Conservation (phyloP, 2,113 vertebrate species). For the Columba janthina region DNA sequence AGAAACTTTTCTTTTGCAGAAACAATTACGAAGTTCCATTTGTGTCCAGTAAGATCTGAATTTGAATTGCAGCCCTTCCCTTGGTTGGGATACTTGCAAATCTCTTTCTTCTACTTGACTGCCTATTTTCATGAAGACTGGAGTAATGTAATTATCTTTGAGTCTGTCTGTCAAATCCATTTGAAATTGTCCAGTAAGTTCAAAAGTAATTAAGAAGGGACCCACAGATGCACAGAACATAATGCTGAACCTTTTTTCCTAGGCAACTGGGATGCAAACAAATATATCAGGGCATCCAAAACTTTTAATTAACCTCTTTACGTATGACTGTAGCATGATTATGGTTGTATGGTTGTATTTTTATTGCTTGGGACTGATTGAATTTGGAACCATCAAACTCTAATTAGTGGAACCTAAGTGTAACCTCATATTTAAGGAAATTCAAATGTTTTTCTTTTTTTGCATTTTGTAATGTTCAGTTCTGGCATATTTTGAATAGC, state of each 20-base stretch:
- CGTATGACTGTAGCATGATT: not conserved
- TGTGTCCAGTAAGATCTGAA: not conserved
- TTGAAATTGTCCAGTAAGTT: constrained; percentile 45
- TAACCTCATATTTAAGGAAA: not conserved
- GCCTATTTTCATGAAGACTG: constrained; percentile 31
- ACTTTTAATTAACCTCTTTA: not conserved
- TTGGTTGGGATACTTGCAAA: not conserved
- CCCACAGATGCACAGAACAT: not conserved
- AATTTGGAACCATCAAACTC: not conserved
- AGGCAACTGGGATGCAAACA: not conserved
- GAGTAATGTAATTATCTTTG: constrained; percentile 30
- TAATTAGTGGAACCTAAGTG: not conserved
- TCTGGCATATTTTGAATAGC: not conserved
- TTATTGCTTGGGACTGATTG: not conserved
- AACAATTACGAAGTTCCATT: not conserved
- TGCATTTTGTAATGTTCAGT: not conserved
- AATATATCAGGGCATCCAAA: not conserved
- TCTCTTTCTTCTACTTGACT: constrained; percentile 26
- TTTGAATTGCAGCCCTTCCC: not conserved
- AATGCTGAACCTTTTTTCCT: not conserved
- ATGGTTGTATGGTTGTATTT: not conserved
- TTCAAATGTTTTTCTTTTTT: not conserved
- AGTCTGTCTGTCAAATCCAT: constrained; percentile 44
- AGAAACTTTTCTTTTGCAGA: not conserved
- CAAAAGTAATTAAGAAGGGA: constrained; percentile 34